These are phyloP conservation scores for Ictidomys tridecemlineatus DNA, from an alignment of 2,113 vertebrate species.

Conservation along the genomic window DNA sequence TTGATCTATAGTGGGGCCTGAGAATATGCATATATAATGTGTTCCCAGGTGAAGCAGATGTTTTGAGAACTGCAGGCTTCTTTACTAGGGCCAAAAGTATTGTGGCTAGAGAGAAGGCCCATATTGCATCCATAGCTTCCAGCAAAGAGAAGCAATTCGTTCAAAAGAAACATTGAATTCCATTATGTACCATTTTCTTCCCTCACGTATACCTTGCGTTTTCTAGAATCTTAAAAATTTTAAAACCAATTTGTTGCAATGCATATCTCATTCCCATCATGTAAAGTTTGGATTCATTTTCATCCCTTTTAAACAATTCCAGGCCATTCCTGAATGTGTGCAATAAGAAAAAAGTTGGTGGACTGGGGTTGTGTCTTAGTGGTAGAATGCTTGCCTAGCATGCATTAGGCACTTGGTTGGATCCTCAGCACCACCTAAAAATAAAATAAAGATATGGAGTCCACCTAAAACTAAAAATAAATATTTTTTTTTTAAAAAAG, in stretches of 20 bases:
- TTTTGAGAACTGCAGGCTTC: not conserved
- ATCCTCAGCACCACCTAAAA: too few relatives aligned
- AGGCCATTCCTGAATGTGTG: not conserved
- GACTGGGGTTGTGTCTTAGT: too few relatives aligned
- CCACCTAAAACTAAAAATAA: too few relatives aligned
- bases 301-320: not conserved
- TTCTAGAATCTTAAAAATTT: slow-evolving; percentile 78
- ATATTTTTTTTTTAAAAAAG: too few relatives aligned
- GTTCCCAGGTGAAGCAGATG: not conserved
- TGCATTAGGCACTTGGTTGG: too few relatives aligned
- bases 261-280: slow-evolving; percentile 48
- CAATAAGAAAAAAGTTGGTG: not conserved
- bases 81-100: not conserved
- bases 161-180: slow-evolving; percentile 81
- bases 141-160: not conserved
- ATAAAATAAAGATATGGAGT: too few relatives aligned
- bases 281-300: slow-evolving; percentile 37
- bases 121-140: not conserved
- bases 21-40: not conserved
- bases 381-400: too few relatives aligned
- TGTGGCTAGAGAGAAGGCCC: not conserved
- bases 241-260: slow-evolving; percentile 59
- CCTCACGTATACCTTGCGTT: slow-evolving; percentile 67
- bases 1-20: not conserved
- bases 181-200: slow-evolving; percentile 79